Evolutionary conservation across 2,113 vertebrate species (phyloP), one percentile per base, ranked within the genome.

Genomic region (Candoia aspera): DNA sequence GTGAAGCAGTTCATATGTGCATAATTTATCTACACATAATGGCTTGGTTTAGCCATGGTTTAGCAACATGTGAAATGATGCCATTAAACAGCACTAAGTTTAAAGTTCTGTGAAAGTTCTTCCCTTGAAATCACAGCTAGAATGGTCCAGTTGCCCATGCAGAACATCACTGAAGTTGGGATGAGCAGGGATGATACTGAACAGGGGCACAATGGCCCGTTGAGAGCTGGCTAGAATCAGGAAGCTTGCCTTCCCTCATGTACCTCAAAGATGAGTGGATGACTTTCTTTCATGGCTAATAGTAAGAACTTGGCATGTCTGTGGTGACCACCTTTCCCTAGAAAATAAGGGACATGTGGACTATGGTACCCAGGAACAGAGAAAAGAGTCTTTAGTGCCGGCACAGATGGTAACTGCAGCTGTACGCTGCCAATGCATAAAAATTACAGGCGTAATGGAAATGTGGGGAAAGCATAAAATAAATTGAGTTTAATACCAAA

Each of bases 401-500:
- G 26, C 42, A 29, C 86, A 83, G 68, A 64, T 10, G 90, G 42
- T 84, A 29, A 87, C 88, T 90, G 94, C 42, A 86, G 6, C 17
- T 24, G 46, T 60, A 42, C 17, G 0, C 33, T 0, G 0, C 87
- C 86, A 90, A 29, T 4, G 6, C 90, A 85, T 33, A 79, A 2
- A n/a, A 73, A 86, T 64, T 91, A 86, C 26, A 0, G 0, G 83
- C 79, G 12, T 86, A 93, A 91, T 89, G 94, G 91, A 89, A 93
- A 42, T 0, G 1, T 89, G 90, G 85, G 24, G 68, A 64, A 0
- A 15, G 90, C 92, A 92, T 13, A 90, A 95, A 93, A 92, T 68
- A 94, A 96, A 94, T 92, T 92, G 91, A 84, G 68, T 85, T 89
- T 64, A 92, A 92, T 89, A 68, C 59, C 46, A 85, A 64, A 89